These are phyloP conservation scores for Misgurnus anguillicaudatus DNA, from an alignment of 2,113 vertebrate genomes.

Conservation along the genomic window DNA sequence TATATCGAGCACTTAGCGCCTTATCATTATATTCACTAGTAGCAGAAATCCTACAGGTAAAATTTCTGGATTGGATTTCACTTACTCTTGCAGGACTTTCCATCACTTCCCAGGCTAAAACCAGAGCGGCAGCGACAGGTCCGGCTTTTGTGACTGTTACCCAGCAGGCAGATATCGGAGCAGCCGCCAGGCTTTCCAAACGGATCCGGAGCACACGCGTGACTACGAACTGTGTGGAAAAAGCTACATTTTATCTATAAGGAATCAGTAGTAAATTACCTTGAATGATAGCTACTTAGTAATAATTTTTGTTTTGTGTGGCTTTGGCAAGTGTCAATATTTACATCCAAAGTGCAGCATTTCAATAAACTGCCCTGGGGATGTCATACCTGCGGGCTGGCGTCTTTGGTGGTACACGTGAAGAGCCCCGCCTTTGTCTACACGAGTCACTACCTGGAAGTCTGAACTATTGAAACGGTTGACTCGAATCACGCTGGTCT, in stretches of 20 bases:
- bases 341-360: neutral
- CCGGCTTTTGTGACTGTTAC: conserved; percentile 93
- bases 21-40: neutral
- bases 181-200: conserved; percentile 91
- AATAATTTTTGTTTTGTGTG: too few relatives aligned
- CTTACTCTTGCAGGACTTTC: conserved; percentile 96
- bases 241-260: neutral
- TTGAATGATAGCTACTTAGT: too few relatives aligned
- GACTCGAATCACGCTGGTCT: conserved; percentile 93
- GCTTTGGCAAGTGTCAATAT: neutral
- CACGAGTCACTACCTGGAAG: conserved; percentile 90
- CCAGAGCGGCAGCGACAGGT: conserved; percentile 94
- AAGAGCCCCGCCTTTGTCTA: conserved; percentile 90
- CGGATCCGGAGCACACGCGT: conserved; percentile 89
- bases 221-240: conserved; percentile 82
- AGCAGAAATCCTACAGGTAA: neutral
- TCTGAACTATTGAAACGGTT: conserved; percentile 96
- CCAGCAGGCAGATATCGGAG: conserved; percentile 93
- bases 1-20: neutral
- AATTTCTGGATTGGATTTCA: conserved; percentile 11
- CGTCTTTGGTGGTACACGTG: conserved; percentile 96
- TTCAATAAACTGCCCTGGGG: neutral
- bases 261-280: neutral
- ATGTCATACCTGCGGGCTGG: conserved; percentile 85
- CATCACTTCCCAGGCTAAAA: conserved; percentile 93